These are phyloP conservation scores for Perognathus longimembris DNA, from an alignment of 2,113 vertebrate genomes.

Conservation along the genomic window DNA sequence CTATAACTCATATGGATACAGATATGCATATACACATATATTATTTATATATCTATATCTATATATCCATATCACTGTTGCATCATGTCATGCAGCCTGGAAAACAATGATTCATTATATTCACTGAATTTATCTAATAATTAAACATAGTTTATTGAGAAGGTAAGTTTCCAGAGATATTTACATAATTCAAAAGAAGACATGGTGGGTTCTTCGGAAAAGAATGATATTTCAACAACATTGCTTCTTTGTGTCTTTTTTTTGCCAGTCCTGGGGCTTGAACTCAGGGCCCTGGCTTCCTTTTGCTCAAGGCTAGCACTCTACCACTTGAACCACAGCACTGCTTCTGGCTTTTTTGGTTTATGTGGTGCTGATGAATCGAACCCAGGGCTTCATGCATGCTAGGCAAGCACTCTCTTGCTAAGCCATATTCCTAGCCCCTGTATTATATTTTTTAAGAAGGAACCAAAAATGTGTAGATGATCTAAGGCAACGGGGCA, in stretches of 20 bases:
- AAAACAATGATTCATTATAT: neutral
- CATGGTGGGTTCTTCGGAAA: neutral
- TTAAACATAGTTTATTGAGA: neutral
- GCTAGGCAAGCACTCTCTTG: too few relatives aligned
- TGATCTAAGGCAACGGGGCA: neutral
- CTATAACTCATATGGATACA: neutral
- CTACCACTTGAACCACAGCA: too few relatives aligned
- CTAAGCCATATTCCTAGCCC: too few relatives aligned
- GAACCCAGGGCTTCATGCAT: too few relatives aligned
- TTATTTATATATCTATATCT: too few relatives aligned
- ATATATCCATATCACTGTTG: neutral
- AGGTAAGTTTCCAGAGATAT: neutral
- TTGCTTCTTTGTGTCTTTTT: slow-evolving; percentile 14
- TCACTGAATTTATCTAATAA: slow-evolving; percentile 18
- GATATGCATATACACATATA: too few relatives aligned
- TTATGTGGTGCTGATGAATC: too few relatives aligned
- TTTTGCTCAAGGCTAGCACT: too few relatives aligned
- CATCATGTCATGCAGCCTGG: neutral
- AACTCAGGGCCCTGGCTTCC: too few relatives aligned
- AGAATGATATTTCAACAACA: neutral
- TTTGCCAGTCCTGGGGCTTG: too few relatives aligned
- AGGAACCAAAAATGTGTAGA: neutral
- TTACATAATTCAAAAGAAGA: slow-evolving; percentile 35
- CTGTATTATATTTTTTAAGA: slow-evolving; percentile 48
- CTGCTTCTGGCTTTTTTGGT: too few relatives aligned